Percentiles rank a stretch among this genome's conserved stretches.
Conservation (phyloP, 2,888 invertebrate species). For the Smittia aterrima region DNA sequence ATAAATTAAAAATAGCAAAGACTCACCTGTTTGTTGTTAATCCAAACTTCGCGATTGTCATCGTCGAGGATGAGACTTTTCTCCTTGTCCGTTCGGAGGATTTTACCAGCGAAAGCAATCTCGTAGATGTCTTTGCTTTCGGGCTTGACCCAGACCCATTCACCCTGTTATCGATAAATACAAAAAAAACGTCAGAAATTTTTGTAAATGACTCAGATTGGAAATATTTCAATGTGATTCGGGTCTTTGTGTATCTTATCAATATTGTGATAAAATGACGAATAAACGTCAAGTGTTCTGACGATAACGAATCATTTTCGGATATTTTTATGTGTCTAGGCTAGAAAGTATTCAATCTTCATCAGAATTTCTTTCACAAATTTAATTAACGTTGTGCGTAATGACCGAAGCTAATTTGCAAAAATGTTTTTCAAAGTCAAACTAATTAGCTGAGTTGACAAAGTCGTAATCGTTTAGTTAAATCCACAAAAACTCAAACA, state of each 20-base stretch:
- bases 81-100: slow-evolving; percentile 73
- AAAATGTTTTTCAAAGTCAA: too few relatives aligned
- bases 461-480: too few relatives aligned
- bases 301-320: too few relatives aligned
- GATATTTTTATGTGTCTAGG: too few relatives aligned
- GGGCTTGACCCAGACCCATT: slow-evolving; percentile 87
- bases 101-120: slow-evolving; percentile 80
- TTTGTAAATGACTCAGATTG: neutral
- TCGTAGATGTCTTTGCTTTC: slow-evolving; percentile 67
- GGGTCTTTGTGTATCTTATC: neutral
- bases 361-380: neutral
- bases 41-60: slow-evolving; percentile 70
- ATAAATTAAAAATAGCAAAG: slow-evolving; percentile 46
- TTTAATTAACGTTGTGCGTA: too few relatives aligned
- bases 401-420: too few relatives aligned
- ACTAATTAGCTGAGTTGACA: too few relatives aligned
- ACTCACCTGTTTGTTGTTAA: slow-evolving; percentile 59
- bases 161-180: slow-evolving; percentile 61
- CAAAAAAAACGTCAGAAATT: neutral
- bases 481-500: too few relatives aligned
- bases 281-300: neutral
- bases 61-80: slow-evolving; percentile 79
- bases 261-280: too few relatives aligned
- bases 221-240: neutral
- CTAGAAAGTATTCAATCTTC: neutral